These are phyloP conservation scores for Heterotis niloticus DNA, from an alignment of 2,113 vertebrate genomes.

Conservation along the genomic window DNA sequence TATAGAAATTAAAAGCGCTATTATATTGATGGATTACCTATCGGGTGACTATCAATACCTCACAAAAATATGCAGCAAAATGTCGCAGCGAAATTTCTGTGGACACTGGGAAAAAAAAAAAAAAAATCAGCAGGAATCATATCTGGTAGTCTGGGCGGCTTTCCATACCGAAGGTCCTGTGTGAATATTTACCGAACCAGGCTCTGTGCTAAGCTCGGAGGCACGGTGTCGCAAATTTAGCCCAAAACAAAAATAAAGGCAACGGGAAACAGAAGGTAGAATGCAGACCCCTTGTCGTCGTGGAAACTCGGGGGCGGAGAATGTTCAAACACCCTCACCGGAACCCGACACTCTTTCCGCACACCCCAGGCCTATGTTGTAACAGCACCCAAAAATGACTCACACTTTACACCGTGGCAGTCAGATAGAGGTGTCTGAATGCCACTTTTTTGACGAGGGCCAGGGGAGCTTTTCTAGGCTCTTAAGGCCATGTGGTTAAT, in stretches of 20 bases:
- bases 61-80: conserved; percentile 43
- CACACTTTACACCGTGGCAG: conserved; percentile 50
- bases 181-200: conserved; percentile 53
- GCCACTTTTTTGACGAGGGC: background rate
- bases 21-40: conserved; percentile 63
- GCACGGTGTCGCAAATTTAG: conserved; percentile 43
- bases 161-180: conserved; percentile 44
- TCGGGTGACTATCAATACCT: conserved; percentile 53
- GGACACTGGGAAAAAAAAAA: conserved; percentile 37
- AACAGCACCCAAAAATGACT: conserved; percentile 53
- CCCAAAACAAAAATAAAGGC: conserved; percentile 29
- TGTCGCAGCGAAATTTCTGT: conserved; percentile 46
- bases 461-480: background rate
- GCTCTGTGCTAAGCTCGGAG: background rate
- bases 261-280: conserved; percentile 20
- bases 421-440: conserved; percentile 19
- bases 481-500: conserved; percentile 27
- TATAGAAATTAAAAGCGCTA: conserved; percentile 66
- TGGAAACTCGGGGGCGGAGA: background rate
- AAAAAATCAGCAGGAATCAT: conserved; percentile 24
- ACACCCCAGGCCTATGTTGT: conserved; percentile 53
- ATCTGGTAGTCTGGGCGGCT: conserved; percentile 38
- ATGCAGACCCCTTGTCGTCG: background rate
- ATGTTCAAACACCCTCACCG: background rate
- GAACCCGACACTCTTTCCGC: conserved; percentile 33